Conservation (phyloP, 2,113 vertebrate genomes). For the Oplegnathus fasciatus region DNA sequence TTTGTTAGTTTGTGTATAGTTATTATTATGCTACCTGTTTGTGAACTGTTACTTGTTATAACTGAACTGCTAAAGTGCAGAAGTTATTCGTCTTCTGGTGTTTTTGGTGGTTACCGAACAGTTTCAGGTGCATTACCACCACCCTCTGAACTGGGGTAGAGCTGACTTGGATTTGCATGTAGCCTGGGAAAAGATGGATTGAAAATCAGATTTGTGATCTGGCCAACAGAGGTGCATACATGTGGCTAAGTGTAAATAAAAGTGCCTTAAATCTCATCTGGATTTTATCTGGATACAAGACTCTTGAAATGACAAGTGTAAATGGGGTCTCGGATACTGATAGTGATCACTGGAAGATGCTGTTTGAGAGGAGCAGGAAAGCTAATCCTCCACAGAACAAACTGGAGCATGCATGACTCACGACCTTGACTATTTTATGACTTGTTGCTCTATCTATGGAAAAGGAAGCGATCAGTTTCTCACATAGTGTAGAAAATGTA, state of each 20-base stretch:
- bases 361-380: constrained; percentile 1
- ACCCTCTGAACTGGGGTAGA: not conserved
- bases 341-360: not conserved
- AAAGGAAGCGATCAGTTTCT: not conserved
- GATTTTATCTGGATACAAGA: not conserved
- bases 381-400: not conserved
- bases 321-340: not conserved
- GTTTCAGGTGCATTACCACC: not conserved
- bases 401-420: constrained; percentile 21
- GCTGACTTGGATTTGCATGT: not conserved
- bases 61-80: too few relatives aligned
- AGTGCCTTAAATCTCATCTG: not conserved
- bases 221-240: not conserved
- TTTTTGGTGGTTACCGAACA: not conserved
- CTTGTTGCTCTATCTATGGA: not conserved
- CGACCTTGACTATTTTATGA: not conserved
- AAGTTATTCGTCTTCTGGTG: not conserved
- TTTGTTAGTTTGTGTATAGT: not conserved
- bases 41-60: not conserved
- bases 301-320: constrained; percentile 5
- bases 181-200: not conserved
- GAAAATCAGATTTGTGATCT: not conserved
- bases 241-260: not conserved
- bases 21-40: not conserved
- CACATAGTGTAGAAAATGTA: not conserved